Conservation (phyloP, 2,113 vertebrate genomes). For the Micronisus gabar region DNA sequence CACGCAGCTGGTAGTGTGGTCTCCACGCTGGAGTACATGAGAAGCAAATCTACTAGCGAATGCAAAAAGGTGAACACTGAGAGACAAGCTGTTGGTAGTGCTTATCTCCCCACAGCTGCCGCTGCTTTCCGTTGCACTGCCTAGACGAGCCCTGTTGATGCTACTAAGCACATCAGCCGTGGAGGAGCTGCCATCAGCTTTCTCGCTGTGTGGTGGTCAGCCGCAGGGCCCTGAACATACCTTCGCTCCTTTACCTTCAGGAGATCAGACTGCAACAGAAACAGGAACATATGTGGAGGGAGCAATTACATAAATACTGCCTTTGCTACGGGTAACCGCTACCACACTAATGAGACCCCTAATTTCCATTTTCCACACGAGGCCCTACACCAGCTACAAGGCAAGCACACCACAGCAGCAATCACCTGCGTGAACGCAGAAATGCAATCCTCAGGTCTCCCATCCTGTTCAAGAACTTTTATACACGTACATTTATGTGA, state of each 20-base stretch:
- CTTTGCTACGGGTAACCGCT: background rate
- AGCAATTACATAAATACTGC: background rate
- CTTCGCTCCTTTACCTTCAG: background rate
- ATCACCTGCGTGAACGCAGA: background rate
- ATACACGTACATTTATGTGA: fast-evolving
- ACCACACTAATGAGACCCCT: fast-evolving
- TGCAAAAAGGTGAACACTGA: background rate
- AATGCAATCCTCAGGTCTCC: background rate
- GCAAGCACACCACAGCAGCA: background rate
- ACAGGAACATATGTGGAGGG: background rate
- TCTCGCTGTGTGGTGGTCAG: background rate
- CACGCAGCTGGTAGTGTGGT: background rate
- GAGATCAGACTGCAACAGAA: background rate
- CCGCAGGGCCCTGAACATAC: background rate
- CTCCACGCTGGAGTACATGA: background rate
- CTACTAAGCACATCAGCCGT: background rate
- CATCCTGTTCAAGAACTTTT: background rate
- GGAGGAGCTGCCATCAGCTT: background rate
- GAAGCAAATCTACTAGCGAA: background rate
- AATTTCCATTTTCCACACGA: background rate
- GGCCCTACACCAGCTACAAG: background rate
- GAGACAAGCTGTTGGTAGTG: background rate
- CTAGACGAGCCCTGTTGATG: background rate
- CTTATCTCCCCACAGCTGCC: no score
- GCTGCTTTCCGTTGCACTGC: background rate